Base-by-base conservation (phyloP, 2,113 vertebrate species). In the Hystrix brachyura region DNA sequence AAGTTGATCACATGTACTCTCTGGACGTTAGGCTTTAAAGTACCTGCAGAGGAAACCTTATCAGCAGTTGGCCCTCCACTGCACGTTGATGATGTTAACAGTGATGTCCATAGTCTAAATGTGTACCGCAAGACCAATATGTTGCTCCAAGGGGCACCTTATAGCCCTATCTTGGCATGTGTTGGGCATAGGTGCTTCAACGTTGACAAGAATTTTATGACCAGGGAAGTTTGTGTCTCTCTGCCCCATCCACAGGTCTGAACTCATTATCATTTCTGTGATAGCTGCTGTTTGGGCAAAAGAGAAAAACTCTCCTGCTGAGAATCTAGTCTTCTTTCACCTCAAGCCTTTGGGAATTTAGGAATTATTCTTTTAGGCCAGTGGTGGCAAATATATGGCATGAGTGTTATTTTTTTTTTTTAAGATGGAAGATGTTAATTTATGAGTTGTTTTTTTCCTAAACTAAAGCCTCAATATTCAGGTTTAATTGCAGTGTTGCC, bases 231-330 rank as follows among this genome's bases (percentile, higher is more conserved):
- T 15, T 0, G 12, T 18, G 0, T 17, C 4, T 29, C 11, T 7
- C 2, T 9, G 12, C 2, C 14, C 27, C 1, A 0, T 12, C 38
- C 48, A 1, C 3, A 25, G 0, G 23, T 10, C 3, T 5, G 43
- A 27, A 69, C 7, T 11, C 48, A 1, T 57, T 25, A 18, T 69
- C 29, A 32, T 48, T 69, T 65, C 62, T 34, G 11, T 43, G 21
- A 7, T 53, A 2, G 51, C 34, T 62, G 67, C 7, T n/a, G 2
- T 81, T 25, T 29, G 14, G 27, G 48, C 6, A 59, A 8, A 19
- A 3, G 18, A 27, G 1, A 43, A 57, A 88, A 82, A 3, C 46
- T 32, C 21, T 34, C 1, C 5, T 72, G 55, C 18, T 94, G 17
- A 13, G 57, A 29, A 13, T n/a, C 55, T 74, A 13, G 57, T 81